These are phyloP conservation scores for Harpegnathos saltator DNA, from an alignment of 1,140 invertebrate species.

Conservation along the genomic window DNA sequence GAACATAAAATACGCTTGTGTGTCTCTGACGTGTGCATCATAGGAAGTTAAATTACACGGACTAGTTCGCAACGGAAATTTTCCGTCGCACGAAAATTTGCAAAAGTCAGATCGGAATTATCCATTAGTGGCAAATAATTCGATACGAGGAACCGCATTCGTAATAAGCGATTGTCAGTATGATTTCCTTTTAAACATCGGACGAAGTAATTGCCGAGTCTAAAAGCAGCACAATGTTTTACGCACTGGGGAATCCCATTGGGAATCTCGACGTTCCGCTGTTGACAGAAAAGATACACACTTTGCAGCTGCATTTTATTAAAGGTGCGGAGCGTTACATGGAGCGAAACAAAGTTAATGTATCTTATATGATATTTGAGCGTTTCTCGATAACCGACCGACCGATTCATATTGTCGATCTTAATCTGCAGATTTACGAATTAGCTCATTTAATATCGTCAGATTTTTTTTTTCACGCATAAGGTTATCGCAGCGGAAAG, in stretches of 20 bases:
- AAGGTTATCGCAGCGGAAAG: neutral
- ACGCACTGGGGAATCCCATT: neutral
- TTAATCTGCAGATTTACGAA: neutral
- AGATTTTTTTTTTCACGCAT: neutral
- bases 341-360: neutral
- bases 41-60: neutral
- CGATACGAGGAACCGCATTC: neutral
- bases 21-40: no score
- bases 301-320: no score
- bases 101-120: constrained; percentile 5
- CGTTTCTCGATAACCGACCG: no score
- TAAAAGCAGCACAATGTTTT: constrained; percentile 20
- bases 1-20: neutral
- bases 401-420: no score
- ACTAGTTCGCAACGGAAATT: neutral
- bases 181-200: constrained; percentile 33
- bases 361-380: neutral
- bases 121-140: neutral
- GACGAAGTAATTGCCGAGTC: constrained; percentile 25
- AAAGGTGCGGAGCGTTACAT: no score
- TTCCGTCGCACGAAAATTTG: neutral
- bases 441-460: neutral
- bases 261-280: neutral
- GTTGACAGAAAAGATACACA: neutral
- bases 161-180: constrained; percentile 27